phyloP scores from a whole-genome alignment of 2,888 invertebrate species.

The Homarus gammarus region DNA sequence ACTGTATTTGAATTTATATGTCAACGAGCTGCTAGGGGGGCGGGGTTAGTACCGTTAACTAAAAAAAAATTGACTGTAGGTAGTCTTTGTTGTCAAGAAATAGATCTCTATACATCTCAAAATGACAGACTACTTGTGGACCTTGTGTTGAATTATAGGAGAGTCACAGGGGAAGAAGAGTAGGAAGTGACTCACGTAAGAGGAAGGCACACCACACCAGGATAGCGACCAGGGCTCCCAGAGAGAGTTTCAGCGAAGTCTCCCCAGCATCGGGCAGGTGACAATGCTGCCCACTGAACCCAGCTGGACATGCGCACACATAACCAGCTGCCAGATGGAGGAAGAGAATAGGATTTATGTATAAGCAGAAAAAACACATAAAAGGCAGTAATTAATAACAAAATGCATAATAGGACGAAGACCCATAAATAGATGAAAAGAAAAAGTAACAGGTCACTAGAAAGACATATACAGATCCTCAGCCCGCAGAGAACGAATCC shows the following conservation, averaged over 20 bases:
- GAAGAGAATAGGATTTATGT: no score
- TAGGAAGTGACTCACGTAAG: constrained; percentile 32
- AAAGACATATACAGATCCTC: no score
- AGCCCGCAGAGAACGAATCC: no score
- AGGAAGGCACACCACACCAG: constrained; percentile 56
- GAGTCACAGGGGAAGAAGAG: not conserved
- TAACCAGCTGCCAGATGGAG: constrained; percentile 34
- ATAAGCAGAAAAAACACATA: no score
- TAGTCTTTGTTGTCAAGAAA: not conserved
- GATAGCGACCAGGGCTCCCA: constrained; percentile 56
- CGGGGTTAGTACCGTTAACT: no score
- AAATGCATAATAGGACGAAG: no score
- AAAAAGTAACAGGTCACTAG: no score
- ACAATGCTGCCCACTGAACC: constrained; percentile 45
- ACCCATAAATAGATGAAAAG: no score
- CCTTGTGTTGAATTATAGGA: not conserved
- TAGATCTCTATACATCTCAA: not conserved
- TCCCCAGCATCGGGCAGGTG: constrained; percentile 33
- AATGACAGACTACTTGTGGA: not conserved
- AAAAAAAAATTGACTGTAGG: no score
- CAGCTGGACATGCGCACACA: constrained; percentile 20
- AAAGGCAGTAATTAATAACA: no score
- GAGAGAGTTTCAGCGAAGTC: constrained; percentile 43
- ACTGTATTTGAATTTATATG: no score
- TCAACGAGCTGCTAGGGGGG: no score